A percentile compares a stretch with the other conserved stretches of the same genome.
phyloP scores from a whole-genome alignment of 2,797 vertebrate species.

The Anableps anableps region DNA sequence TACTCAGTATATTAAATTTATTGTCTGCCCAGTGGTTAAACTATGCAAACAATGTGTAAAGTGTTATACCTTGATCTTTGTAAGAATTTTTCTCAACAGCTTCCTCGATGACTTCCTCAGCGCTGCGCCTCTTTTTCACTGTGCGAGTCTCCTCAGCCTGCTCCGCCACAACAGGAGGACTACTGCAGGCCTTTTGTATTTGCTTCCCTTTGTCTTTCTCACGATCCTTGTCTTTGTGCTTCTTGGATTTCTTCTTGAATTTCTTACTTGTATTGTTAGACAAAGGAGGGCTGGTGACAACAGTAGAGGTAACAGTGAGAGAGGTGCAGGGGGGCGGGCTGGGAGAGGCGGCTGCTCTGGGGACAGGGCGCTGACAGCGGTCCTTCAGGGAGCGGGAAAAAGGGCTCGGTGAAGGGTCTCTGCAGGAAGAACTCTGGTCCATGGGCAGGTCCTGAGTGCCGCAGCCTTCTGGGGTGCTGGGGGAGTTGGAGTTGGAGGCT shows the following conservation, averaged over 20 bases:
- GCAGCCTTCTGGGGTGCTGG: conserved; percentile 88
- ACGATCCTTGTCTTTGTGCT: conserved; percentile 85
- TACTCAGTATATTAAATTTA: neutral
- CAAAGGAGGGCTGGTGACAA: conserved; percentile 65
- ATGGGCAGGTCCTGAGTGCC: conserved; percentile 89
- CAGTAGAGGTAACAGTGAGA: conserved; percentile 70
- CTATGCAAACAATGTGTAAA: neutral
- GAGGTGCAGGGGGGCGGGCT: conserved; percentile 64
- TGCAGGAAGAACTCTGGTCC: conserved; percentile 82
- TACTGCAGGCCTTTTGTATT: conserved; percentile 41
- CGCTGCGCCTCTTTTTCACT: conserved; percentile 71
- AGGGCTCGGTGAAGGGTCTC: conserved; percentile 83
- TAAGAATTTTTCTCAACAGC: conserved; percentile 50
- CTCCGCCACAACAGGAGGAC: conserved; percentile 41
- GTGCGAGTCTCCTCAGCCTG: conserved; percentile 55
- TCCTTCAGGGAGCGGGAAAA: conserved; percentile 58
- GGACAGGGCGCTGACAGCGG: conserved; percentile 43
- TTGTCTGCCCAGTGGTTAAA: neutral
- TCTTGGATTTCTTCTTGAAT: conserved; percentile 88
- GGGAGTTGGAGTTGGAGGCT: conserved; percentile 88
- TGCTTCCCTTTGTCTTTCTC: conserved; percentile 76
- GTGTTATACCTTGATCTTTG: conserved; percentile 66
- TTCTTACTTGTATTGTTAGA: conserved; percentile 78
- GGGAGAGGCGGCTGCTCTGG: conserved; percentile 47
- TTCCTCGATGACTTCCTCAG: conserved; percentile 55